Evolutionary conservation across 1,140 invertebrate genomes (phyloP), one percentile per base, ranked within the genome.

Genomic region (Chrysoperla carnea): DNA sequence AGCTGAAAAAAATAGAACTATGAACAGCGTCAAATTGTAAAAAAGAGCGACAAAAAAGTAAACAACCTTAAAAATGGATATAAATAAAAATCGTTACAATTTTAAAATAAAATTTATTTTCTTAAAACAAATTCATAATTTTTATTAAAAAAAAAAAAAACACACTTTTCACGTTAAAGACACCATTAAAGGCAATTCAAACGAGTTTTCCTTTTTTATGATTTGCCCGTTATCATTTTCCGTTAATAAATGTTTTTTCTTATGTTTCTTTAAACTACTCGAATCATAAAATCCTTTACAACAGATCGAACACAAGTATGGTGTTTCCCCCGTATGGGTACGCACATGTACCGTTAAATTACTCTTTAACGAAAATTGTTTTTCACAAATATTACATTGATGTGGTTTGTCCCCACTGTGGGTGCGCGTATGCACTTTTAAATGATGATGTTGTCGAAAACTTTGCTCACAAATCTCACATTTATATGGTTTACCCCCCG

Each of bases 351-450:
- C 48, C 4, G 50, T 46, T 23, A 52, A 33, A 38, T 52, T 44
- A 40, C 48, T 46, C 14, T 39, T 29, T 1, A 46, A 48, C n/a
- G 48, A 50, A 39, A 52, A 52, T 6, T 48, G 45, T 46, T 52
- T 52, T 8, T 48, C 40, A 45, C 50, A 52, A 14, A 52, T 29
- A 0, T 39, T 37, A 40, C 50, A 52, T 9, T 41, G 38, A 29
- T 52, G 60, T 0, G 56, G 55, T 40, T 55, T 53, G 13, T 51
- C 50, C 1, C 51, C 54, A 8, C 63, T 65, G 45, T 68, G 66
- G 35, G 62, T 66, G 27, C 64, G 52, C 46, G 65, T 59, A 42
- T 68, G 67, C 1, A 44, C 49, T 14, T 46, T 50, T 42, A 52
- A 45, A 45, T 52, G 48, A 13, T 48, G 46, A 17, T 46, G 48